Evolutionary conservation across 2,113 vertebrate species (phyloP), one percentile per base, ranked within the genome.

Genomic region (Coturnix japonica): DNA sequence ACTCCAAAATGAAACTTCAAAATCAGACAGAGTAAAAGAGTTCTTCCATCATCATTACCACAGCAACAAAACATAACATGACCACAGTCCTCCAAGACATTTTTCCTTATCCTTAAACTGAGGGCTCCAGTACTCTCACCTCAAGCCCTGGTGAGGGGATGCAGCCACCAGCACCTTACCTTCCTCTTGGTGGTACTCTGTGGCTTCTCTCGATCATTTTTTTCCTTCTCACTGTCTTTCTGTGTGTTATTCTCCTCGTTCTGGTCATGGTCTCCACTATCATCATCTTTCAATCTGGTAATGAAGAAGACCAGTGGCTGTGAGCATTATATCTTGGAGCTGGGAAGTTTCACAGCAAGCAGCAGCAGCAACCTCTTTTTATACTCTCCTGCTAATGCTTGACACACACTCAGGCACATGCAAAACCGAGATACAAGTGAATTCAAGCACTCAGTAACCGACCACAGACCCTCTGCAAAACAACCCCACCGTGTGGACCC

Each of bases 211-310:
- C 97, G 97, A 43, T 98, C 98, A 0, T 80, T 97, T 96, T 98
- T 98, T 98, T 98, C 98, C 98, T 98, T 98, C 98, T 98, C 98
- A 98, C 98, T 94, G 95, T 98, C 98, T 98, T 98, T 98, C 98
- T 98, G 98, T 98, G 98, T 97, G 97, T 97, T 97, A 96, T 98
- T 98, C 94, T 98, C 98, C 95, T 98, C 98, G 28, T 98, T 98
- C 95, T 98, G 98, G 94, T 98, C 98, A 89, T 98, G 98, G 93
- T 98, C 98, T 94, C 98, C 98, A 57, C 98, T 98, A 87, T 98
- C 98, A 41, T 98, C 98, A 95, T 98, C 98, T 97, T 98, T 98
- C 95, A 98, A 95, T 95, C 98, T 98, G 64, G 78, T 53, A 35
- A 60, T 59, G 13, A 56, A 59, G 43, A 75, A 59, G 6, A 81